A percentile compares a stretch with the other conserved stretches of the same genome.
Conservation (phyloP, 2,888 invertebrate genomes). For the Tineola bisselliella region DNA sequence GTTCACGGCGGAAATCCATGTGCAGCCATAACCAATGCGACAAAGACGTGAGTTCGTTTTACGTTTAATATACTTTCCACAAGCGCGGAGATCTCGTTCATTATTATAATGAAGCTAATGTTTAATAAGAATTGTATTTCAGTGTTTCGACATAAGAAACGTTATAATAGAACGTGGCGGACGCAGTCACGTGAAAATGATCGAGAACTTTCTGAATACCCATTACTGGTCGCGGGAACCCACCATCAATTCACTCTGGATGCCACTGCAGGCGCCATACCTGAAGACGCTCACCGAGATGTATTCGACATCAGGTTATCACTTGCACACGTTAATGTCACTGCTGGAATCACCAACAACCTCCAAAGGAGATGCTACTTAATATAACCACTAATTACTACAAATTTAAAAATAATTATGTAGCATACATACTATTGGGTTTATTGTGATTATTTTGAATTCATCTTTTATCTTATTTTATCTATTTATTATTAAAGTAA, state of each 20-base stretch:
- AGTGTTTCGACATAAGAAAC: slow-evolving; percentile 44
- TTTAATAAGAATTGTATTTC: slow-evolving; percentile 10
- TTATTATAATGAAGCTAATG: no score
- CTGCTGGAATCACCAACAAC: no score
- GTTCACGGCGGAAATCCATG: not conserved
- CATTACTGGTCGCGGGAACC: slow-evolving; percentile 67
- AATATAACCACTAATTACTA: no score
- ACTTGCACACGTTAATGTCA: no score
- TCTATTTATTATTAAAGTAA: no score
- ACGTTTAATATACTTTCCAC: no score
- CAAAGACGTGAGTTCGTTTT: not conserved
- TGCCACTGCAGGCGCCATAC: slow-evolving; percentile 36
- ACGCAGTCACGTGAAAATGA: slow-evolving; percentile 41
- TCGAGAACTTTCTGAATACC: slow-evolving; percentile 56
- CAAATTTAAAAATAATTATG: no score
- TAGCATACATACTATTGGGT: no score
- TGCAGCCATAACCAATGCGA: not conserved
- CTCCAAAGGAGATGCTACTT: no score
- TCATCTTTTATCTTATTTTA: no score
- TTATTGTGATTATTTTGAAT: no score
- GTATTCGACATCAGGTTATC: slow-evolving; percentile 35
- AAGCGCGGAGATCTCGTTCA: no score
- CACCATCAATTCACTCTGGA: slow-evolving; percentile 48
- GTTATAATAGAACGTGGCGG: slow-evolving; percentile 43
- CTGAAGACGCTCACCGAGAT: slow-evolving; percentile 36